These are phyloP conservation scores for Hemibagrus guttatus DNA, from an alignment of 2,797 vertebrate genomes.

Conservation along the genomic window DNA sequence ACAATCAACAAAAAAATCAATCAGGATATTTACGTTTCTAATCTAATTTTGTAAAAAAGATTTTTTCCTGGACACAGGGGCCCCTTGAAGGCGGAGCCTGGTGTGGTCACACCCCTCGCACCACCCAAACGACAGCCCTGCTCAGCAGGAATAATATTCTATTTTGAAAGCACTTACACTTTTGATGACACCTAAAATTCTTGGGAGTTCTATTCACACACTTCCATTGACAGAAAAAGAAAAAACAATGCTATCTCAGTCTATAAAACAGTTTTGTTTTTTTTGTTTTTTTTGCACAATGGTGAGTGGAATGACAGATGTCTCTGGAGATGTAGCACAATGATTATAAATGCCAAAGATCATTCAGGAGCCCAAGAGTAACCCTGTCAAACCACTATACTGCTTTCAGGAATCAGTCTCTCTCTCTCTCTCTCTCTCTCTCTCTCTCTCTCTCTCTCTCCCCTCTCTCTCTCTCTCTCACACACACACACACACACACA, in stretches of 20 bases:
- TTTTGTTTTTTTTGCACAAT: slow-evolving; percentile 50
- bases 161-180: slow-evolving; percentile 73
- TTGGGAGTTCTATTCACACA: neutral
- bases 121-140: too few species aligned
- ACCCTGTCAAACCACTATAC: slow-evolving; percentile 45
- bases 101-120: too few species aligned
- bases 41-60: too few species aligned
- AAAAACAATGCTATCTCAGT: slow-evolving; percentile 18
- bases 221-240: slow-evolving; percentile 29
- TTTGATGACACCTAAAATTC: neutral
- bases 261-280: slow-evolving; percentile 37
- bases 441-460: neutral
- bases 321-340: slow-evolving; percentile 44
- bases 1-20: too few species aligned
- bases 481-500: neutral
- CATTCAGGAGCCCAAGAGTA: slow-evolving; percentile 47
- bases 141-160: slow-evolving; percentile 74
- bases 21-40: too few species aligned
- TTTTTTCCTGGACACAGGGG: too few species aligned
- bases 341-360: slow-evolving; percentile 58
- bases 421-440: slow-evolving; percentile 38
- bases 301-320: slow-evolving; percentile 48
- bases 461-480: neutral
- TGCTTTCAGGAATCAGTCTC: slow-evolving; percentile 48
- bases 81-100: too few species aligned